These are phyloP conservation scores for Callaeas wilsoni DNA, from an alignment of 2,113 vertebrate genomes.

Conservation along the genomic window DNA sequence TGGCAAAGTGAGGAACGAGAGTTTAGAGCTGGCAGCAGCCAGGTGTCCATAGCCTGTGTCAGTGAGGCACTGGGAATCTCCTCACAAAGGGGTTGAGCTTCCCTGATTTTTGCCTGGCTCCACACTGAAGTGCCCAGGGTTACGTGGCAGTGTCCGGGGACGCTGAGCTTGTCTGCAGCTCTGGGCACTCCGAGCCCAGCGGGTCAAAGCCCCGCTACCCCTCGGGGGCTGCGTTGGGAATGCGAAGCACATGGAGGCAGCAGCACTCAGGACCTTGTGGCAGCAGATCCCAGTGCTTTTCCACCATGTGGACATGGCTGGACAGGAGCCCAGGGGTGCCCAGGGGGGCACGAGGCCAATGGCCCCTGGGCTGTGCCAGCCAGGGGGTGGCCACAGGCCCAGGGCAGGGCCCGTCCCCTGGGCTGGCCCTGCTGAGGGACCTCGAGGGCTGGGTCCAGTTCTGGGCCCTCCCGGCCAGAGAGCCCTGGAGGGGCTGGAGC, in stretches of 20 bases:
- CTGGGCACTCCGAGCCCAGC: accelerated
- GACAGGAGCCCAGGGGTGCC: neutral
- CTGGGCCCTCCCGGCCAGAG: neutral
- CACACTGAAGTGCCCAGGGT: neutral
- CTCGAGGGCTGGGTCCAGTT: neutral
- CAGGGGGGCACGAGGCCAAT: neutral
- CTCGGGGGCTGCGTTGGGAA: accelerated
- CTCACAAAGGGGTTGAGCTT: neutral
- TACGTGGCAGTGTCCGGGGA: accelerated
- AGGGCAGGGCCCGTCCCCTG: neutral
- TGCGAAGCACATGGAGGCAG: neutral
- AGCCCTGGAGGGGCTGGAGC: neutral
- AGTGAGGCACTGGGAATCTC: neutral
- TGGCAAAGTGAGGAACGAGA: neutral
- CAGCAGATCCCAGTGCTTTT: neutral
- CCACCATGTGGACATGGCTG: neutral
- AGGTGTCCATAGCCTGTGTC: neutral
- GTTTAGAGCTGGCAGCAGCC: neutral
- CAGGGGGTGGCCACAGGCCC: neutral
- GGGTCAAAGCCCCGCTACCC: accelerated
- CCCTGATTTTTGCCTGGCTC: neutral
- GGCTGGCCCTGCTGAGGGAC: neutral
- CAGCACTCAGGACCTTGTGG: too few relatives aligned
- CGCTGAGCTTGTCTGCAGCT: neutral
- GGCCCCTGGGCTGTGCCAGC: neutral